A percentile compares a stretch with the other conserved stretches of the same genome.
Evolutionary conservation across 2,113 vertebrate species (phyloP).

Genomic region (Heterochromis multidens): DNA sequence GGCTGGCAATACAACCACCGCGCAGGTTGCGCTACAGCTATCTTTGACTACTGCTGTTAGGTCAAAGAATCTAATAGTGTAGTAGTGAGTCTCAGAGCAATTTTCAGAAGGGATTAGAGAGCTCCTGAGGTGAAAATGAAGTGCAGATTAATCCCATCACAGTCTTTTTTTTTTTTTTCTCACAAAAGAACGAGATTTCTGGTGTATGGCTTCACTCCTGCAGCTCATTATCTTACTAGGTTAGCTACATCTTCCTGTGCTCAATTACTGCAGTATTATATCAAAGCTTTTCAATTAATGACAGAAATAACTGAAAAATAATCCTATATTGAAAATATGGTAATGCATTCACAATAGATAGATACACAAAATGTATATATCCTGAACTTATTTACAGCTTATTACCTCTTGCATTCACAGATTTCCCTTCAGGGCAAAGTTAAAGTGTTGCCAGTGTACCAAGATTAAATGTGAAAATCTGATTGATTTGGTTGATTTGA

Average conservation of each 20-base stretch:
- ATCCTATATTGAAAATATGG: background rate
- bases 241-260: background rate
- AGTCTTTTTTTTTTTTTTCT: background rate
- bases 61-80: background rate
- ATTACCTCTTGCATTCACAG: background rate
- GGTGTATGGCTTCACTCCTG: background rate
- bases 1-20: background rate
- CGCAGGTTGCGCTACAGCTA: background rate
- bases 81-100: background rate
- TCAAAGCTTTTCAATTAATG: background rate
- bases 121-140: constrained; percentile 1
- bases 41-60: background rate
- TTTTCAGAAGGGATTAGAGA: background rate
- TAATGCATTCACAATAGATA: background rate
- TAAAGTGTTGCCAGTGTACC: background rate
- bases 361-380: no score
- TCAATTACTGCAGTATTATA: background rate
- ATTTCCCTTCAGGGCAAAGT: background rate
- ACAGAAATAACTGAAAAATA: background rate
- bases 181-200: background rate
- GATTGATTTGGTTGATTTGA: no score
- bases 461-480: background rate
- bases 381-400: no score
- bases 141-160: constrained; percentile 3
- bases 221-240: background rate